Conservation (phyloP, 2,888 invertebrate species). For the Pterostichus niger region DNA sequence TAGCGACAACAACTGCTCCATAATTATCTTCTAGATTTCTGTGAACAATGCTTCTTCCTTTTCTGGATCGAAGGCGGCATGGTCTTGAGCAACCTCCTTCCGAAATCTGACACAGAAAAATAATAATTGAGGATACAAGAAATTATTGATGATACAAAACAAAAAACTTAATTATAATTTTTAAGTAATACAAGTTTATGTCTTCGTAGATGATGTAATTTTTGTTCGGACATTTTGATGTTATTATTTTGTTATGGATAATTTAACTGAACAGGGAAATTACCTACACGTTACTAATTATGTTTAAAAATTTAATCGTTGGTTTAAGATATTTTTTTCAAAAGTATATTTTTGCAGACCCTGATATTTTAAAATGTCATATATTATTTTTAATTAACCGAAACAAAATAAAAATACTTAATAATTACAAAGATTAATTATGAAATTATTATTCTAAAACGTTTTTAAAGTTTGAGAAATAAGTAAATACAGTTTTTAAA, state of each 20-base stretch:
- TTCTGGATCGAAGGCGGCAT: slow-evolving; percentile 85
- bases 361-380: background rate
- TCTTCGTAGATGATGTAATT: slow-evolving; percentile 21
- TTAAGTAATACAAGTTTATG: background rate
- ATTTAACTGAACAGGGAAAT: slow-evolving; percentile 17
- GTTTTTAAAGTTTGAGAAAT: too few species aligned
- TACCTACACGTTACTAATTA: background rate
- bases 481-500: too few species aligned
- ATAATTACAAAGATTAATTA: too few species aligned
- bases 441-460: too few species aligned
- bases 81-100: slow-evolving; percentile 74
- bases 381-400: background rate
- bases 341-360: background rate
- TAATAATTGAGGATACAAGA: slow-evolving; percentile 70
- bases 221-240: slow-evolving; percentile 2
- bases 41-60: slow-evolving; percentile 90
- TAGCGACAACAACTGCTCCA: slow-evolving; percentile 92
- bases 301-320: background rate
- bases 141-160: slow-evolving; percentile 73
- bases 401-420: too few species aligned
- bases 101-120: slow-evolving; percentile 74
- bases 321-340: background rate
- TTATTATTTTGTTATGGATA: slow-evolving; percentile 48
- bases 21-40: slow-evolving; percentile 94
- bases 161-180: slow-evolving; percentile 14